Evolutionary conservation across 2,113 vertebrate species (phyloP), one percentile per base, ranked within the genome.

Genomic region (Lontra canadensis): DNA sequence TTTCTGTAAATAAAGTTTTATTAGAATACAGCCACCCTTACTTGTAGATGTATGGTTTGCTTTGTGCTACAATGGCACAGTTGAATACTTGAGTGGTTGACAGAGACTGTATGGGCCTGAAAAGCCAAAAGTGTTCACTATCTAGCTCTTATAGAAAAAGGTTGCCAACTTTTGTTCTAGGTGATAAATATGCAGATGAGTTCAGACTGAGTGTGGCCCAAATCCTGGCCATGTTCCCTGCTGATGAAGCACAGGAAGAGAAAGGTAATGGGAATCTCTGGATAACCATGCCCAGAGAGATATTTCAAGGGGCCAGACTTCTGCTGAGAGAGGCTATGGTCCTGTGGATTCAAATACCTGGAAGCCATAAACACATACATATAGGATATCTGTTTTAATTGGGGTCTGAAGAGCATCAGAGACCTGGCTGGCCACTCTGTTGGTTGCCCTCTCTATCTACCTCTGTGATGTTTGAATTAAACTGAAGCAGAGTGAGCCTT

Each of bases 1-100:
- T 39, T 93, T 97, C 74, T 93, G 61, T 42, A 95, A 74, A 87
- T 90, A 88, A 78, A 90, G 34, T 91, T 96, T 88, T 85, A 94
- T 47, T 78, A 81, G 36, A 94, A 85, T 20, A 87, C 4, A 65
- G 15, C 34, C 76, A 57, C 52, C 6, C 6, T 74, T 97, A 36
- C 91, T 94, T 85, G 6, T 67, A 86, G 25, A 59, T 36, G 15
- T 47, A 49, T 52, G 90, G 34, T 87, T 84, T 95, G 29, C 5
- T 86, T 88, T 18, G 3, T 67, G 47, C 78, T 95, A 26, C 49
- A 88, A 21, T 42, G 55, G 57, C 83, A 88, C 29, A 92, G 44
- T 47, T 92, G 23, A 80, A 44, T 88, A 44, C 26, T 49, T 31
- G 31, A 55, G n/a, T 36, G 69, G 26, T 76, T 61, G 26, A 52